Evolutionary conservation across 35 echinoderm and acorn worm genomes (phyloP), one percentile per base, ranked within the genome.

Genomic region (Lytechinus pictus): DNA sequence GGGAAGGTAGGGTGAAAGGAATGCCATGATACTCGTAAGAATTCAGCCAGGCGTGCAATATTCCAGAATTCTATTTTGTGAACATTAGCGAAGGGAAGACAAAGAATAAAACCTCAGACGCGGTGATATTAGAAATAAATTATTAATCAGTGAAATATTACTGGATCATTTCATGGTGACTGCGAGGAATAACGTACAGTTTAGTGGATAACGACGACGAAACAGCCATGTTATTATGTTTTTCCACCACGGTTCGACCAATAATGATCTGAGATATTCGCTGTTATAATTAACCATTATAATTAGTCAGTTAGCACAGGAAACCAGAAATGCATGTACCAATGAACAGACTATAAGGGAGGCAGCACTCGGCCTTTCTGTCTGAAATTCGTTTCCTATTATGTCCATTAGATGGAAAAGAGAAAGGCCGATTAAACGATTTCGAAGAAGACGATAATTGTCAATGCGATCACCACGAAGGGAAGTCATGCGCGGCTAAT

Each of bases 401-500:
- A 24, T 79, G n/a, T 79, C 66, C 66, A 79, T 79, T 79, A 79
- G 66, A 24, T 79, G 33, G 33, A 44, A 44, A 44, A 79, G 0
- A n/a, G 66, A 79, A 79, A 79, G 66, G 66, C 19, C 66, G 66
- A 79, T 79, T 79, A 90, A 90, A 52, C 7, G 29, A 90, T 90
- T 21, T 12, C 88, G 55, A 93, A 16, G 92, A 57, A 19, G 92
- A 54, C 57, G 54, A 33, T 93, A 93, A 93, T 93, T 57, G 52
- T 93, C 54, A 93, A 57, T 54, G 52, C 55, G 14, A 33, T 93
- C 92, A 55, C 57, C 53, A 16, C 10, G 28, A 24, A 44, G 27
- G 51, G 52, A 55, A 93, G 52, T 24, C 92, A 93, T 55, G 92
- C 92, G 54, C 92, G 54, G 16, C 92, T 93, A 93, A 93, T 93